Conservation (phyloP, 2,888 invertebrate genomes). For the Alsophila aescularia region DNA sequence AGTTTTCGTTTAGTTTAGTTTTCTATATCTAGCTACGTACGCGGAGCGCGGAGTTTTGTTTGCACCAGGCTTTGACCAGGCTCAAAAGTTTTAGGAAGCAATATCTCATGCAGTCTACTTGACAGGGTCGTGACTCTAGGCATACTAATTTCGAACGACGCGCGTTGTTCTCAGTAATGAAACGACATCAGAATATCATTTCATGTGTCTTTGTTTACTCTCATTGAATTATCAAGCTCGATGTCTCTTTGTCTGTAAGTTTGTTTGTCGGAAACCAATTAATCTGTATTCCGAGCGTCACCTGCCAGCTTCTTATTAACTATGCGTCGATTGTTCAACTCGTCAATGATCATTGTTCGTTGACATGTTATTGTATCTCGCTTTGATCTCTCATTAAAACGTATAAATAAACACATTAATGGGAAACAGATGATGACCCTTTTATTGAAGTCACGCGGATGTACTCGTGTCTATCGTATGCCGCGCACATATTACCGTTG, state of each 20-base stretch:
- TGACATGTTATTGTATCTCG: slow-evolving; percentile 57
- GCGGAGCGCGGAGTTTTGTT: neutral
- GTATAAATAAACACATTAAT: slow-evolving; percentile 51
- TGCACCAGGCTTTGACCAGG: neutral
- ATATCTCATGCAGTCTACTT: too few relatives aligned
- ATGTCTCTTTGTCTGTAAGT: slow-evolving; percentile 65
- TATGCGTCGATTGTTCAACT: slow-evolving; percentile 67
- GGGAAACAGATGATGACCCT: slow-evolving; percentile 47
- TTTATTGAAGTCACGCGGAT: slow-evolving; percentile 38
- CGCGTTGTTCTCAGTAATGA: slow-evolving; percentile 6
- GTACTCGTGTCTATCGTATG: slow-evolving; percentile 25
- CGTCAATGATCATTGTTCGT: slow-evolving; percentile 64
- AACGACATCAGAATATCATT: slow-evolving; percentile 26
- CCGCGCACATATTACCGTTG: slow-evolving; percentile 1
- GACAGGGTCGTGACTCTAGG: too few relatives aligned
- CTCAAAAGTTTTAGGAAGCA: neutral
- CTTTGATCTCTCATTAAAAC: slow-evolving; percentile 58
- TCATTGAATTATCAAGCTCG: slow-evolving; percentile 36
- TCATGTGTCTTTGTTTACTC: slow-evolving; percentile 49
- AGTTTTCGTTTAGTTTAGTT: too few relatives aligned
- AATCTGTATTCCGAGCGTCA: slow-evolving; percentile 73
- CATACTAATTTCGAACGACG: slow-evolving; percentile 1
- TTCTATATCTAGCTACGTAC: too few relatives aligned
- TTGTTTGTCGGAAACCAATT: slow-evolving; percentile 65
- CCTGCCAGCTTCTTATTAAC: slow-evolving; percentile 63